phyloP scores from a whole-genome alignment of 2,888 invertebrate genomes.

The Orgyia antiqua region DNA sequence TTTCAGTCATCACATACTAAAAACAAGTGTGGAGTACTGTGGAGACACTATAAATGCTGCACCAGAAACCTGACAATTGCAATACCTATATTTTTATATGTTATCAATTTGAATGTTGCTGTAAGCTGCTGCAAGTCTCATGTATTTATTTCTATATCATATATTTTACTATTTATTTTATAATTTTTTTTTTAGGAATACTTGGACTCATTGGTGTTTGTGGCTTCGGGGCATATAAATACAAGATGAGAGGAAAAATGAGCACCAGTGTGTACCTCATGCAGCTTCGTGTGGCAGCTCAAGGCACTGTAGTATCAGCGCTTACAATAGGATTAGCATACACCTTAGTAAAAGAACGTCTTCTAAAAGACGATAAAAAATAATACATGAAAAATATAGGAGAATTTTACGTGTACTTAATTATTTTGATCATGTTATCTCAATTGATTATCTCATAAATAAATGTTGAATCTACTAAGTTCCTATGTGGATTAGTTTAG shows the following conservation, averaged over 20 bases:
- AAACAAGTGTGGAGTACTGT: too few species aligned
- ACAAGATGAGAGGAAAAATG: constrained; percentile 84
- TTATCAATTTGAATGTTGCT: too few species aligned
- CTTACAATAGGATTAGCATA: constrained; percentile 85
- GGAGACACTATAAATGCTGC: too few species aligned
- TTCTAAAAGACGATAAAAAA: constrained; percentile 53
- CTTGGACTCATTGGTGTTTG: constrained; percentile 82
- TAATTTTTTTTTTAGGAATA: constrained; percentile 79
- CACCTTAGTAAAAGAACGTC: constrained; percentile 79
- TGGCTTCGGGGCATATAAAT: constrained; percentile 85
- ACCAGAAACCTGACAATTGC: too few species aligned
- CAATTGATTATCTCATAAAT: constrained; percentile 1
- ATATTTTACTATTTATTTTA: too few species aligned
- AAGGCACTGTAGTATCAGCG: constrained; percentile 88
- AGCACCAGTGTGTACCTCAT: constrained; percentile 90
- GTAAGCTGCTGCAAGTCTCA: too few species aligned
- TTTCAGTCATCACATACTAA: too few species aligned
- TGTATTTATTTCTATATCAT: too few species aligned
- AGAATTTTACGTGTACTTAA: not conserved
- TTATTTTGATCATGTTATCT: constrained; percentile 3
- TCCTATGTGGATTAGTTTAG: constrained; percentile 26
- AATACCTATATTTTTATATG: too few species aligned
- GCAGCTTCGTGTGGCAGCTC: constrained; percentile 91
- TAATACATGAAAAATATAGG: constrained; percentile 12
- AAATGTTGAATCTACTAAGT: constrained; percentile 9